These are phyloP conservation scores for Drosophila sp. DNA, from an alignment of 1,140 invertebrate genomes.

Conservation along the genomic window DNA sequence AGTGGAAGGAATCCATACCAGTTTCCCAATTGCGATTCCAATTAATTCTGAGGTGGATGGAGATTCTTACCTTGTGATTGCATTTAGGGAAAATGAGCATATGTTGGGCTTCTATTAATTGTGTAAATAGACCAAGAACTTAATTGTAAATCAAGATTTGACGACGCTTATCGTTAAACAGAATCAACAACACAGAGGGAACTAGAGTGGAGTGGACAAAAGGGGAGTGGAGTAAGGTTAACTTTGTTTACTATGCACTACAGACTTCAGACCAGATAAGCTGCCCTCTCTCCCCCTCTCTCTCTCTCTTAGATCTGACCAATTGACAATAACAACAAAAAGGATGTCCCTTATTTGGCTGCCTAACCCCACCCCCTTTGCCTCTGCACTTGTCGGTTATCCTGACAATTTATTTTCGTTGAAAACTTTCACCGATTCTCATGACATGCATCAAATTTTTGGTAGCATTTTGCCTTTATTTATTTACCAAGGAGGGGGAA, in stretches of 20 bases:
- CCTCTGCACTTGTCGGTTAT: constrained; percentile 65
- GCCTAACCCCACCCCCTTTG: no score
- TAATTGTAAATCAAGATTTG: constrained; percentile 50
- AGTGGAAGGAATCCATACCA: constrained; percentile 49
- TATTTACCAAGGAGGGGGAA: constrained; percentile 6
- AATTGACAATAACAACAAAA: constrained; percentile 27
- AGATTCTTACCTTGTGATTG: not conserved
- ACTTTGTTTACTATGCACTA: constrained; percentile 2
- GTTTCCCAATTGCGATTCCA: constrained; percentile 17
- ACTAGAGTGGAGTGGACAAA: constrained; percentile 18
- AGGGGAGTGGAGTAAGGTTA: not conserved
- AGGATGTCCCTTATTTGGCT: constrained; percentile 36
- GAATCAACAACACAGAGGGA: constrained; percentile 38
- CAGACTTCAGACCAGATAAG: not conserved
- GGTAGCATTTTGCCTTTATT: not conserved
- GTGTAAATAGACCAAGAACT: constrained; percentile 34
- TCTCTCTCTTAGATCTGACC: not conserved
- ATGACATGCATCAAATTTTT: constrained; percentile 16
- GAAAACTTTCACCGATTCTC: constrained; percentile 27
- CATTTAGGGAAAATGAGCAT: constrained; percentile 56
- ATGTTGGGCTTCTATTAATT: constrained; percentile 74
- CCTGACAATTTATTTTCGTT: constrained; percentile 57
- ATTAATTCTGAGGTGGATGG: constrained; percentile 2
- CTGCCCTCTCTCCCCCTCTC: not conserved
- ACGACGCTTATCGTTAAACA: constrained; percentile 45